phyloP scores from a whole-genome alignment of 1,140 invertebrate genomes.

The Neoseiulus cucumeris region DNA sequence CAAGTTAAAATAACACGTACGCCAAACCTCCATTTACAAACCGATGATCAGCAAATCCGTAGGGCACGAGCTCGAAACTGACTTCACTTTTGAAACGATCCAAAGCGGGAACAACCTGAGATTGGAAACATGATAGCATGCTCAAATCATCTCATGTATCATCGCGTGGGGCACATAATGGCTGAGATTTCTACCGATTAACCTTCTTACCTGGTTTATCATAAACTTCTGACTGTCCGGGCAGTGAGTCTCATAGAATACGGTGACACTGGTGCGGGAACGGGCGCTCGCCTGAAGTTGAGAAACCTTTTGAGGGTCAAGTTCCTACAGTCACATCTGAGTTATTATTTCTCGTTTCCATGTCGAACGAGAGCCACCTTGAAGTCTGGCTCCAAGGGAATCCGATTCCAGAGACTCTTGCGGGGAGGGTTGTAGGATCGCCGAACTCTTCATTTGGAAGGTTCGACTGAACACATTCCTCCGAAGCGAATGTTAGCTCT shows the following conservation, averaged over 20 bases:
- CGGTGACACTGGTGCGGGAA: background rate
- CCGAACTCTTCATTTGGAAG: too few relatives aligned
- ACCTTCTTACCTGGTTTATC: background rate
- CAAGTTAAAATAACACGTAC: background rate
- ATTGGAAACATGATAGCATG: background rate
- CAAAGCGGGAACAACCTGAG: background rate
- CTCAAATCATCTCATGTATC: too few relatives aligned
- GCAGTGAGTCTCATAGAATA: conserved; percentile 2
- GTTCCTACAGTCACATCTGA: too few relatives aligned
- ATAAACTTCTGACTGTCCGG: background rate
- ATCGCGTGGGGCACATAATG: background rate
- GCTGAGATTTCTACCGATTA: background rate
- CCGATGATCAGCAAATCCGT: conserved; percentile 11
- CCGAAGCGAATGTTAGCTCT: too few relatives aligned
- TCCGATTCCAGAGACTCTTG: too few relatives aligned
- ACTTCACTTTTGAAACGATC: background rate
- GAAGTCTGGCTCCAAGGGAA: too few relatives aligned
- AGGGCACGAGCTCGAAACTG: background rate
- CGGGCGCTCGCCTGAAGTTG: background rate
- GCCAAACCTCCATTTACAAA: conserved; percentile 10
- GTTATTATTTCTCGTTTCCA: too few relatives aligned
- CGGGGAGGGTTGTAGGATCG: too few relatives aligned
- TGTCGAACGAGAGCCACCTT: too few relatives aligned
- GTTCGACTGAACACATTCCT: too few relatives aligned
- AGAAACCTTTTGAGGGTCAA: background rate